These are phyloP conservation scores for Buathra laborator DNA, from an alignment of 2,888 invertebrate species.

Conservation along the genomic window DNA sequence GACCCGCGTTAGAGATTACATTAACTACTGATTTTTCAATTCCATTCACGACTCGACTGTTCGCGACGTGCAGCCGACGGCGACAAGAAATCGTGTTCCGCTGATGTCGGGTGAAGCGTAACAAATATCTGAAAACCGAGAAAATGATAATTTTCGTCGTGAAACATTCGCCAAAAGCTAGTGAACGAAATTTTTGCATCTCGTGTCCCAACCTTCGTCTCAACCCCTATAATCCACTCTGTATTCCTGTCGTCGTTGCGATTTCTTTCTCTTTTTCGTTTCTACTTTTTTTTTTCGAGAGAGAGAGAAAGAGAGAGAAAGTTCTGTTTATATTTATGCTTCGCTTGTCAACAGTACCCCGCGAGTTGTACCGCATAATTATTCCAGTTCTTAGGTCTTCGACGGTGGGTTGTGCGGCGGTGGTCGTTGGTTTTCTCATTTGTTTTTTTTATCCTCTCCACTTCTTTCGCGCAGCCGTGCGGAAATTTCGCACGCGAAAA, in stretches of 20 bases:
- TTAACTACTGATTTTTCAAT: constrained; percentile 23
- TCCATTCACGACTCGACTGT: constrained; percentile 47
- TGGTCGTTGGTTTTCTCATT: constrained; percentile 29
- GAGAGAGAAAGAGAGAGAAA: not conserved
- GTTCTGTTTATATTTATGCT: constrained; percentile 56
- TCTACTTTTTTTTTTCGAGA: constrained; percentile 31
- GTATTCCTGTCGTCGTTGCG: constrained; percentile 53
- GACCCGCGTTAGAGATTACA: not conserved
- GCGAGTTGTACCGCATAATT: constrained; percentile 60
- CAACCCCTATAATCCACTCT: constrained; percentile 21
- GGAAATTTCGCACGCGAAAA: constrained; percentile 63
- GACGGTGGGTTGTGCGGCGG: constrained; percentile 8
- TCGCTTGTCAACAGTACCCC: constrained; percentile 62
- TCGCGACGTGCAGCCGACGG: not conserved
- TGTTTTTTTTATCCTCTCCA: constrained; percentile 13
- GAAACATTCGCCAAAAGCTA: constrained; percentile 47
- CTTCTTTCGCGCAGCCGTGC: constrained; percentile 44
- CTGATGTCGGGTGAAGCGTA: not conserved
- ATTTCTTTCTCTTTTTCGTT: constrained; percentile 29
- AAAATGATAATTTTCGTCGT: constrained; percentile 21
- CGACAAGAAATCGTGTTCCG: not conserved
- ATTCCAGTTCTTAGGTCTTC: constrained; percentile 64
- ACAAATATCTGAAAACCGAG: constrained; percentile 10
- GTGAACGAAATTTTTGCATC: constrained; percentile 48
- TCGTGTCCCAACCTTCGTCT: constrained; percentile 15